These are phyloP conservation scores for Turritopsis rubra DNA, from an alignment of 30 jellyfish, hydroid and myxozoan genomes.

Conservation along the genomic window DNA sequence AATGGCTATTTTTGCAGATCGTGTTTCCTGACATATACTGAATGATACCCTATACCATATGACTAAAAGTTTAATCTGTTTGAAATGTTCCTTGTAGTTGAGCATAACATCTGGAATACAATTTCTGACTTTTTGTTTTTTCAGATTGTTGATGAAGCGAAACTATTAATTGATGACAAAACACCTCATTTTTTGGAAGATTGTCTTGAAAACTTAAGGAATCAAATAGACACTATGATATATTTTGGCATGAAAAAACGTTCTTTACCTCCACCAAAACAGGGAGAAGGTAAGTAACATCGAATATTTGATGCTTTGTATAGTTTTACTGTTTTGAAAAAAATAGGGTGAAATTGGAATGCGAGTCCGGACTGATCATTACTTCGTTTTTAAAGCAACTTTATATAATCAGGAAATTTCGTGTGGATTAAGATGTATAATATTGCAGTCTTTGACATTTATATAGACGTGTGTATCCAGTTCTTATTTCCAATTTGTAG, in stretches of 20 bases:
- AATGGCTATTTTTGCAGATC: neutral
- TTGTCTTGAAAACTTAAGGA: neutral
- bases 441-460: neutral
- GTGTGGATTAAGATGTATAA: too few relatives aligned
- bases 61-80: neutral
- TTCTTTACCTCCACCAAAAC: neutral
- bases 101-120: neutral
- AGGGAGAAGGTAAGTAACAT: neutral
- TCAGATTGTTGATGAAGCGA: neutral
- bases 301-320: neutral
- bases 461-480: neutral
- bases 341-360: neutral
- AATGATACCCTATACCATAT: neutral
- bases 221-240: neutral
- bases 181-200: neutral
- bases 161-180: neutral
- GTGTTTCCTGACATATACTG: neutral
- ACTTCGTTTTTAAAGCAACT: neutral
- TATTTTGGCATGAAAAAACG: neutral
- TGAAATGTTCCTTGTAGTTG: neutral
- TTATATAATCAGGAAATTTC: neutral
- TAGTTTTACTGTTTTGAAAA: neutral
- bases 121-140: neutral
- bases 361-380: neutral
- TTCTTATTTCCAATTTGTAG: neutral